phyloP scores from a whole-genome alignment of 2,797 vertebrate genomes.

The Lindbergichthys nudifrons region DNA sequence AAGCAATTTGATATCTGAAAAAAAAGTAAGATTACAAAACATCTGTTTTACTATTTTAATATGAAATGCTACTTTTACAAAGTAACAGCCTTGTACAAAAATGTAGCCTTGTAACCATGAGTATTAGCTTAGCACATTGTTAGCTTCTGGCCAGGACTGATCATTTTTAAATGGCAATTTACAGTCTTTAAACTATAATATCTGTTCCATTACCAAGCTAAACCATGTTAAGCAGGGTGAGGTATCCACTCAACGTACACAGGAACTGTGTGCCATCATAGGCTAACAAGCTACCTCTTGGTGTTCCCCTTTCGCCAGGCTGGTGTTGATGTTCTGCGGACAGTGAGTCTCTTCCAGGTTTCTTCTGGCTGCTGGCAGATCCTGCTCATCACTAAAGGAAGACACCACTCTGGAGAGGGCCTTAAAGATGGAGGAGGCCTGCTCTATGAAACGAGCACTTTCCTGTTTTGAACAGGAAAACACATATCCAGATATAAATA shows the following conservation, averaged over 20 bases:
- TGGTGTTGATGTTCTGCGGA: constrained; percentile 64
- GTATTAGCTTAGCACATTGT: background rate
- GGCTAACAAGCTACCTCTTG: constrained; percentile 77
- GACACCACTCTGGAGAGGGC: constrained; percentile 86
- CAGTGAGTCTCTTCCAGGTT: constrained; percentile 77
- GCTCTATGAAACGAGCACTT: constrained; percentile 87
- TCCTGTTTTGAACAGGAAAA: constrained; percentile 81
- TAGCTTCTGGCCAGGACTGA: background rate
- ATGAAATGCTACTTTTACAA: no score
- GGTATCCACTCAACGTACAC: background rate
- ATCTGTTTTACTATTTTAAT: background rate
- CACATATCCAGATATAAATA: background rate
- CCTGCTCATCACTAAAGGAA: constrained; percentile 80
- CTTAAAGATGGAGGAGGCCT: constrained; percentile 83
- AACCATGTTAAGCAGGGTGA: background rate
- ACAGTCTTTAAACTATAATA: no score
- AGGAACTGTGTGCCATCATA: background rate
- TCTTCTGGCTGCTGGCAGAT: constrained; percentile 77
- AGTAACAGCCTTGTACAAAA: no score
- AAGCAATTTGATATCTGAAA: background rate
- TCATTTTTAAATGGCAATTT: no score
- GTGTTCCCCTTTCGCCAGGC: constrained; percentile 72
- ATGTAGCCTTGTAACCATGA: no score
- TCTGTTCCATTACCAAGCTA: no score
- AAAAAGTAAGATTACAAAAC: background rate